Conservation (phyloP, 2,888 invertebrate species). For the Diaphora mendica region DNA sequence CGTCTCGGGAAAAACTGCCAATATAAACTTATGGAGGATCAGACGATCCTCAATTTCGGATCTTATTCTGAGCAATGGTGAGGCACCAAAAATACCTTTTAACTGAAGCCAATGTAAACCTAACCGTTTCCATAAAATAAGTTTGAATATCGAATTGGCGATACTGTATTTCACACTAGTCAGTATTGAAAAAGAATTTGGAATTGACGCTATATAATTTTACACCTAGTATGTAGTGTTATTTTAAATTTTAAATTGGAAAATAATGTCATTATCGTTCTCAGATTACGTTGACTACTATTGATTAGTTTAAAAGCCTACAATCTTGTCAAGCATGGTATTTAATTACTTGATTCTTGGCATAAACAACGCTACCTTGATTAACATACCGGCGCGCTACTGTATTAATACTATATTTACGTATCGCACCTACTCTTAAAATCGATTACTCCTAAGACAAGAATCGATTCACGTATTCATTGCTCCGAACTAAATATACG, state of each 20-base stretch:
- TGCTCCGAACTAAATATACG: background rate
- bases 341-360: slow-evolving; percentile 53
- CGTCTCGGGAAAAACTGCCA: background rate
- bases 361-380: slow-evolving; percentile 54
- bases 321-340: slow-evolving; percentile 34
- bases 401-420: slow-evolving; percentile 50
- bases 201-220: too few relatives aligned
- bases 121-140: background rate
- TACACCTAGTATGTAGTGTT: too few relatives aligned
- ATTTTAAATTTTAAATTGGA: too few relatives aligned
- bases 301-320: slow-evolving; percentile 22
- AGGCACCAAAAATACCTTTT: background rate
- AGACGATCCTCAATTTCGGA: background rate
- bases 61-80: background rate
- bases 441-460: background rate
- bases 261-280: too few relatives aligned
- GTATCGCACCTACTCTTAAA: slow-evolving; percentile 19
- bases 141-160: too few relatives aligned
- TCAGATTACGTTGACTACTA: background rate
- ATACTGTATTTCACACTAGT: too few relatives aligned
- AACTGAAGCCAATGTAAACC: background rate
- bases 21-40: background rate
- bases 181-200: too few relatives aligned
- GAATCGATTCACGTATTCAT: background rate
- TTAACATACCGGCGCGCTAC: slow-evolving; percentile 59